Conservation (phyloP, 2,888 invertebrate species). For the Drosophila histrio region DNA sequence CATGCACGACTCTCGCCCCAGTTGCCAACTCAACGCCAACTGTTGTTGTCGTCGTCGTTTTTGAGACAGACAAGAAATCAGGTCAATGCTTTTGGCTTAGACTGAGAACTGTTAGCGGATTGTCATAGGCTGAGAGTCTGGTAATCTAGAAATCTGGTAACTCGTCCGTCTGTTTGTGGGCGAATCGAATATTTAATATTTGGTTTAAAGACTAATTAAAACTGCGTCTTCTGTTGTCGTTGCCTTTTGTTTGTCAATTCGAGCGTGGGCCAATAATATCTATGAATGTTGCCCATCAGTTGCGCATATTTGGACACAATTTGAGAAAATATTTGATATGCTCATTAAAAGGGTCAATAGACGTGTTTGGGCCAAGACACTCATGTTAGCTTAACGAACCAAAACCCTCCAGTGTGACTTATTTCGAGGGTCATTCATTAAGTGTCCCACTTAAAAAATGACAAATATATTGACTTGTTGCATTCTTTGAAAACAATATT, state of each 20-base stretch:
- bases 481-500: not conserved
- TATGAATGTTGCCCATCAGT: conserved; percentile 18
- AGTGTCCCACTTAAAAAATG: not conserved
- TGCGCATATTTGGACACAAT: conserved; percentile 51
- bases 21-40: conserved; percentile 62
- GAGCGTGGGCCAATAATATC: conserved; percentile 59
- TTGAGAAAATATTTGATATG: conserved; percentile 46
- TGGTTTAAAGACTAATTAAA: conserved; percentile 42
- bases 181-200: not conserved
- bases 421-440: conserved; percentile 14
- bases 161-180: conserved; percentile 30
- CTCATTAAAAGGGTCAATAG: conserved; percentile 62
- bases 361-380: not conserved
- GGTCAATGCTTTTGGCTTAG: conserved; percentile 64
- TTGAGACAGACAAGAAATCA: conserved; percentile 41
- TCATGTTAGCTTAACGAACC: conserved; percentile 14
- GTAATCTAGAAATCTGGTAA: conserved; percentile 2
- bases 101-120: conserved; percentile 33
- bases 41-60: conserved; percentile 47
- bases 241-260: conserved; percentile 12
- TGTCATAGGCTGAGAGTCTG: conserved; percentile 19
- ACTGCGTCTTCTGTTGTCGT: conserved; percentile 16
- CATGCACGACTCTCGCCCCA: conserved; percentile 46
- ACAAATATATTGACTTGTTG: conserved; percentile 4
- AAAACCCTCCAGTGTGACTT: conserved; percentile 2